These are phyloP conservation scores for Helicorthomorpha holstii DNA, from an alignment of 1,140 invertebrate species.

Conservation along the genomic window DNA sequence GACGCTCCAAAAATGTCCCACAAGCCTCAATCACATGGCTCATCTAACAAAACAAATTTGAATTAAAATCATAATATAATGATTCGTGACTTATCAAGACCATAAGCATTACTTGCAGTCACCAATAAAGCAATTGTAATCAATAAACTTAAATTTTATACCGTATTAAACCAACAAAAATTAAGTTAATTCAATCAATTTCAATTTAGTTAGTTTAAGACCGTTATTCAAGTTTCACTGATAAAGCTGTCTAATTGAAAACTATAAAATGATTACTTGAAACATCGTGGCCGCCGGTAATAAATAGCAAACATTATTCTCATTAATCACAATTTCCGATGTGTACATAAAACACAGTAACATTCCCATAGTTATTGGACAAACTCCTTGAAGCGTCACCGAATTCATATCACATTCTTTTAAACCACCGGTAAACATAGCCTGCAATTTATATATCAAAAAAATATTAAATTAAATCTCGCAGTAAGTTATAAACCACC, in stretches of 20 bases:
- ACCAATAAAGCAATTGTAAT: too few relatives aligned
- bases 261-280: slow-evolving; percentile 40
- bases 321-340: slow-evolving; percentile 69
- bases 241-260: neutral
- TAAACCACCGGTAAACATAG: slow-evolving; percentile 79
- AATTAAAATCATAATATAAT: neutral
- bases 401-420: slow-evolving; percentile 70
- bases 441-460: slow-evolving; percentile 37
- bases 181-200: too few relatives aligned
- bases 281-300: slow-evolving; percentile 86
- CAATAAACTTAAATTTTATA: too few relatives aligned
- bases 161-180: neutral
- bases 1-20: slow-evolving; percentile 71
- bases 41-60: slow-evolving; percentile 34
- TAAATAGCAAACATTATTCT: slow-evolving; percentile 73
- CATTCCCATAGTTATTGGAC: slow-evolving; percentile 61
- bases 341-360: slow-evolving; percentile 83
- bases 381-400: slow-evolving; percentile 70
- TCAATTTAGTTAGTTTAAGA: too few relatives aligned
- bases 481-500: neutral
- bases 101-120: too few relatives aligned
- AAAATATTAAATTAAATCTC: slow-evolving; percentile 12
- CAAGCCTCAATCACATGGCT: slow-evolving; percentile 78
- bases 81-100: neutral
- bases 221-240: too few relatives aligned